phyloP scores from a whole-genome alignment of 2,113 vertebrate genomes.

The Cephalophus harveyi region DNA sequence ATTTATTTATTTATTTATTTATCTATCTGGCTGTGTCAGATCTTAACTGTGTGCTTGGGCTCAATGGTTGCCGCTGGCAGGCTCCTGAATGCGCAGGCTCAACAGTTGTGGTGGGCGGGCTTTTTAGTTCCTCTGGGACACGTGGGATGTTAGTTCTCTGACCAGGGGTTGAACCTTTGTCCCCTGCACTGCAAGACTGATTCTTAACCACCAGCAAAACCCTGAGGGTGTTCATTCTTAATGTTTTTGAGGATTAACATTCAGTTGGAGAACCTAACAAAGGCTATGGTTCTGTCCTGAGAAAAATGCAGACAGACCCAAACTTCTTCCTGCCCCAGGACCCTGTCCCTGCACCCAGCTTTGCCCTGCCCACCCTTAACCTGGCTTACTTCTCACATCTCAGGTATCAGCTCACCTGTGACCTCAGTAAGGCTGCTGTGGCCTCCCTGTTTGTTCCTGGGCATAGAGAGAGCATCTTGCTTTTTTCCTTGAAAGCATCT shows the following conservation, averaged over 20 bases:
- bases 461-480: fast-evolving
- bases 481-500: not conserved
- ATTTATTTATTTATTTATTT: not conserved
- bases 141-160: not conserved
- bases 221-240: not conserved
- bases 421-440: not conserved
- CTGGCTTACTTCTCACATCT: not conserved
- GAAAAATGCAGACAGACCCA: too few species aligned
- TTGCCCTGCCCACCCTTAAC: fast-evolving
- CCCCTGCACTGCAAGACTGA: not conserved
- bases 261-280: not conserved
- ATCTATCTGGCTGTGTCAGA: not conserved
- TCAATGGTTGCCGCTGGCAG: fast-evolving
- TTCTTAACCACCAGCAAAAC: not conserved
- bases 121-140: not conserved
- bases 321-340: not conserved
- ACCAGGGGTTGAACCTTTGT: not conserved
- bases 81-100: not conserved
- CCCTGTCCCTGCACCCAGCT: too few species aligned
- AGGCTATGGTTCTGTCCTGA: too few species aligned
- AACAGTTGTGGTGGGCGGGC: not conserved
- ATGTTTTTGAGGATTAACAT: not conserved
- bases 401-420: not conserved
- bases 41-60: not conserved
- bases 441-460: too few species aligned